Conservation (phyloP, 2,113 vertebrate genomes). For the Vulpes ferrilata region DNA sequence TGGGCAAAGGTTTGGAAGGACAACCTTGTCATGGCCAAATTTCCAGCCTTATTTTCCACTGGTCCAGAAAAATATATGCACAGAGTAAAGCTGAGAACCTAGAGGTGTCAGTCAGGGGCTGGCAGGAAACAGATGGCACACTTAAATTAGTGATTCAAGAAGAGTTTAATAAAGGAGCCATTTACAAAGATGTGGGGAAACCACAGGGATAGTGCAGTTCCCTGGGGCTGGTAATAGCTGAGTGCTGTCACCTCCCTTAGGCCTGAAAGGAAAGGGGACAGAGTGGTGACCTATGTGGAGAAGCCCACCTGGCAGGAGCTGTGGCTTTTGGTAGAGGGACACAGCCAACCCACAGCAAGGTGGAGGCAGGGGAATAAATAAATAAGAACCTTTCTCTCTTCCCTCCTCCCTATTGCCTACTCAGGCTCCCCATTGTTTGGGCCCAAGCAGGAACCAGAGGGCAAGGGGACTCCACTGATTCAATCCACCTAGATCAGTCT, state of each 20-base stretch:
- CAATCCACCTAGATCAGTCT: neutral
- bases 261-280: neutral
- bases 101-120: slow-evolving; percentile 67
- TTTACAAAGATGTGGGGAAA: slow-evolving; percentile 48
- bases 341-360: neutral
- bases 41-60: slow-evolving; percentile 67
- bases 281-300: neutral
- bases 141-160: slow-evolving; percentile 40
- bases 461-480: neutral
- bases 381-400: neutral
- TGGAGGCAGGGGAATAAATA: neutral
- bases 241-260: neutral
- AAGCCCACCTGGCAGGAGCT: neutral
- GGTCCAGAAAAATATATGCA: slow-evolving; percentile 66
- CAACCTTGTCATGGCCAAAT: slow-evolving; percentile 43
- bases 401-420: too few species aligned
- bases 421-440: neutral
- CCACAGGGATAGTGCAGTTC: neutral
- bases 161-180: slow-evolving; percentile 40
- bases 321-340: neutral
- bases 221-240: slow-evolving; percentile 21
- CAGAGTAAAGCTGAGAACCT: neutral
- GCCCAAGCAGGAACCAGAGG: neutral
- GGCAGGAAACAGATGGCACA: slow-evolving; percentile 66
- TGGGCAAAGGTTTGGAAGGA: slow-evolving; percentile 54